phyloP scores from a whole-genome alignment of 2,113 vertebrate species.

The Eupsittula cactorum region DNA sequence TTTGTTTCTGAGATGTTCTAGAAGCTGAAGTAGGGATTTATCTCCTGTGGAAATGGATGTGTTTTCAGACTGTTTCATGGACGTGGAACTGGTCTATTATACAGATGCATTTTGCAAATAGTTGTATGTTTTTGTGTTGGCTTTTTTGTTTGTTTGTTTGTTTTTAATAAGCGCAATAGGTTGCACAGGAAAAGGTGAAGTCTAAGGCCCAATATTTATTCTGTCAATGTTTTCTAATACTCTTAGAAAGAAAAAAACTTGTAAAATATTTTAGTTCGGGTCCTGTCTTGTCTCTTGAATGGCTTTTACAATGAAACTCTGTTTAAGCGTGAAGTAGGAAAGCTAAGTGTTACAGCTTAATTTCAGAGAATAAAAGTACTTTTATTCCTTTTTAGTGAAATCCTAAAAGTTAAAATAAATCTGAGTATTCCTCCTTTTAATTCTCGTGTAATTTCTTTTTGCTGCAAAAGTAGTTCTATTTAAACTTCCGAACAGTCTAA shows the following conservation, averaged over 20 bases:
- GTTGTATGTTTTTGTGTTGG: neutral
- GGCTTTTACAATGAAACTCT: neutral
- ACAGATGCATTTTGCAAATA: neutral
- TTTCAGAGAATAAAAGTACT: neutral
- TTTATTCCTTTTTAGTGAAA: neutral
- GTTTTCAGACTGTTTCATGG: fast-evolving
- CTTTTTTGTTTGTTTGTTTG: neutral
- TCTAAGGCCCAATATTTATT: neutral
- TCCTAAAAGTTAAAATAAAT: neutral
- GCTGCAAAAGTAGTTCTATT: neutral
- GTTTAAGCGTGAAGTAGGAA: neutral
- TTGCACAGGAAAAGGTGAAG: neutral
- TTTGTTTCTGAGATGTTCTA: too few relatives aligned
- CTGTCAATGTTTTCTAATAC: neutral
- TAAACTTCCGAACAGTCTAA: neutral
- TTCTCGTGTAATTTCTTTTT: neutral
- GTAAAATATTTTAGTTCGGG: neutral
- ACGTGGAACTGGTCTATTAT: neutral
- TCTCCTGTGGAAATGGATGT: neutral
- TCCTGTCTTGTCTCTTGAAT: neutral
- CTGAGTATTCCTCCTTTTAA: neutral
- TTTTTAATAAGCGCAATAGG: neutral
- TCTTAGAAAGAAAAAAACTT: neutral
- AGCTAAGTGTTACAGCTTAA: neutral
- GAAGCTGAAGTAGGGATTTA: neutral